These are phyloP conservation scores for Hydrotaea diabolus DNA, from an alignment of 2,888 invertebrate genomes.

Conservation along the genomic window DNA sequence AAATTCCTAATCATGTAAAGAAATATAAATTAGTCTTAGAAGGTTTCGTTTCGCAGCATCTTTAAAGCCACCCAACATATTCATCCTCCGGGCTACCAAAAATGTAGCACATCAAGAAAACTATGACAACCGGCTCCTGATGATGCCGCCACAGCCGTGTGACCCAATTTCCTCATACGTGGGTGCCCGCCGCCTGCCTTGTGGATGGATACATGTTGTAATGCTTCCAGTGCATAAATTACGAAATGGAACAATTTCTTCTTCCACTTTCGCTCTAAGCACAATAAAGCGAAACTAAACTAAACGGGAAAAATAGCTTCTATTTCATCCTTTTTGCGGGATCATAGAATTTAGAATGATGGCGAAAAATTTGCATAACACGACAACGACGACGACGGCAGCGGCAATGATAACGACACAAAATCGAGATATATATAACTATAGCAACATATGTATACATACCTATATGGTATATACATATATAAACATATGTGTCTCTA, in stretches of 20 bases:
- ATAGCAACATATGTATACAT: background rate
- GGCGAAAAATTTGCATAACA: background rate
- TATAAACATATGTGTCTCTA: background rate
- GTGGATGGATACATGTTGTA: background rate
- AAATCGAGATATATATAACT: background rate
- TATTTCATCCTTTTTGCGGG: background rate
- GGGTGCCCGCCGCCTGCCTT: too few relatives aligned
- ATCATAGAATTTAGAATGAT: background rate
- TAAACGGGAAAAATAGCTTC: background rate
- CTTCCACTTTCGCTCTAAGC: background rate
- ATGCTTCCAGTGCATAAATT: background rate
- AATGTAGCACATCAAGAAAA: background rate
- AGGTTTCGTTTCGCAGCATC: too few relatives aligned
- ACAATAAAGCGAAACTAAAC: background rate
- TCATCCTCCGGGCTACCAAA: background rate
- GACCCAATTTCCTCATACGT: background rate
- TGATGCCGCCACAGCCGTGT: background rate
- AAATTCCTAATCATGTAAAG: too few relatives aligned
- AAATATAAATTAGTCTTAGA: too few relatives aligned
- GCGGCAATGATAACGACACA: background rate
- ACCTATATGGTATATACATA: background rate
- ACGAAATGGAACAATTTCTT: conserved; percentile 1
- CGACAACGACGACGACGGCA: background rate
- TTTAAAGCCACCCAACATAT: background rate
- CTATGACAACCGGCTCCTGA: background rate